Conservation (phyloP, 2,888 invertebrate genomes). For the Cataglyphis cursor region DNA sequence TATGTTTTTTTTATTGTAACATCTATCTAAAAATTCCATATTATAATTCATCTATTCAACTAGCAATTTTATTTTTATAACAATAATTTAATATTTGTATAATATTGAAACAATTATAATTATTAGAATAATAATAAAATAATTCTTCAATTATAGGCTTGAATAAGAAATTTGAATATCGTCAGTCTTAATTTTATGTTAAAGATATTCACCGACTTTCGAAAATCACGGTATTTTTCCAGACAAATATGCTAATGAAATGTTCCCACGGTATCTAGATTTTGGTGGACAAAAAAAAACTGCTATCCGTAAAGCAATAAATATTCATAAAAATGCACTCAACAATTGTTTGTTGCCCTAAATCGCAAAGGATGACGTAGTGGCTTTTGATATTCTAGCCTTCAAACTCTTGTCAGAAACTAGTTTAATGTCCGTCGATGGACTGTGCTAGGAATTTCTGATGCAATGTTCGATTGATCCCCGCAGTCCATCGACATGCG, state of each 20-base stretch:
- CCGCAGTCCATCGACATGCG: constrained; percentile 61
- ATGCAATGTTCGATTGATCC: constrained; percentile 47
- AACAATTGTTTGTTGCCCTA: constrained; percentile 8
- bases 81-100: background rate
- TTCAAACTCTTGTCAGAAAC: constrained; percentile 51
- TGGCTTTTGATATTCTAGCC: constrained; percentile 46
- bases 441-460: constrained; percentile 63
- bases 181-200: background rate
- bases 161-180: background rate
- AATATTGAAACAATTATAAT: background rate
- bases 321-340: constrained; percentile 8
- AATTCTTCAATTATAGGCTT: background rate
- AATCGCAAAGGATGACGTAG: constrained; percentile 22
- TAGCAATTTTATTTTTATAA: background rate
- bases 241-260: constrained; percentile 23
- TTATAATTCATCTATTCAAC: background rate
- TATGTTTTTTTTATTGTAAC: background rate
- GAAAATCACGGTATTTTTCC: constrained; percentile 13
- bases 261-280: constrained; percentile 29
- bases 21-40: background rate
- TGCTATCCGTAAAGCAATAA: constrained; percentile 15
- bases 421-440: constrained; percentile 54
- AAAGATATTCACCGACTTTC: constrained; percentile 16
- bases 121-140: background rate
- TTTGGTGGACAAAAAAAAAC: background rate